Percentiles rank a stretch among this genome's conserved stretches.
phyloP scores from a whole-genome alignment of 2,888 invertebrate species.

The Plutella xylostella region DNA sequence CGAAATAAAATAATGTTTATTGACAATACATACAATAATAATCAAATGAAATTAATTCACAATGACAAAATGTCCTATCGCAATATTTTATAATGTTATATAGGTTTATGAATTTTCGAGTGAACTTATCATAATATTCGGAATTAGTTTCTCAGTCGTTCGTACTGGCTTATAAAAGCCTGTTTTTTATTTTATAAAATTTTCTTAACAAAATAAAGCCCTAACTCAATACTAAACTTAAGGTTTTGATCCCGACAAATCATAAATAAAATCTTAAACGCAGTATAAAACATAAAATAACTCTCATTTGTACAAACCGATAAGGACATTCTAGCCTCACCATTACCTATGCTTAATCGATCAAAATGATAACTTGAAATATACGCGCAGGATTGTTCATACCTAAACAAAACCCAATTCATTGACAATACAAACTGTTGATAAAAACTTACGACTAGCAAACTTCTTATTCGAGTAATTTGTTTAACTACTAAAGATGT shows the following conservation, averaged over 20 bases:
- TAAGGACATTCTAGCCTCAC: slow-evolving; percentile 56
- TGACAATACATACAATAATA: slow-evolving; percentile 33
- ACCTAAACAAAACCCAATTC: slow-evolving; percentile 53
- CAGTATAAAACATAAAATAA: slow-evolving; percentile 44
- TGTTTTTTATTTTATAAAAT: slow-evolving; percentile 38
- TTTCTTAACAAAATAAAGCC: slow-evolving; percentile 57
- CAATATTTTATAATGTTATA: slow-evolving; percentile 30
- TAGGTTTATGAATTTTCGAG: slow-evolving; percentile 11
- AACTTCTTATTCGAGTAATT: slow-evolving; percentile 6
- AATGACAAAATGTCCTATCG: slow-evolving; percentile 48
- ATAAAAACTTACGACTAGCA: slow-evolving; percentile 53
- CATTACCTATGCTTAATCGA: slow-evolving; percentile 15
- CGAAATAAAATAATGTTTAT: slow-evolving; percentile 45
- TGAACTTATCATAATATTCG: slow-evolving; percentile 31
- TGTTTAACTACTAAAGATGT: slow-evolving; percentile 10
- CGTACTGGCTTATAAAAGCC: slow-evolving; percentile 57
- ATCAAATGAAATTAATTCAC: slow-evolving; percentile 19
- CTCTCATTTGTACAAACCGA: slow-evolving; percentile 57
- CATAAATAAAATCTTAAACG: slow-evolving; percentile 53
- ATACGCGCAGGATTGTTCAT: slow-evolving; percentile 63
- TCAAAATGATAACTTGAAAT: slow-evolving; percentile 26
- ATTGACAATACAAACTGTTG: slow-evolving; percentile 56
- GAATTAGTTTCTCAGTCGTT: slow-evolving; percentile 69
- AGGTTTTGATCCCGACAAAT: slow-evolving; percentile 54
- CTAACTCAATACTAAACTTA: slow-evolving; percentile 49